phyloP scores from a whole-genome alignment of 2,888 invertebrate genomes.

The Rambutsinella grinnellia region DNA sequence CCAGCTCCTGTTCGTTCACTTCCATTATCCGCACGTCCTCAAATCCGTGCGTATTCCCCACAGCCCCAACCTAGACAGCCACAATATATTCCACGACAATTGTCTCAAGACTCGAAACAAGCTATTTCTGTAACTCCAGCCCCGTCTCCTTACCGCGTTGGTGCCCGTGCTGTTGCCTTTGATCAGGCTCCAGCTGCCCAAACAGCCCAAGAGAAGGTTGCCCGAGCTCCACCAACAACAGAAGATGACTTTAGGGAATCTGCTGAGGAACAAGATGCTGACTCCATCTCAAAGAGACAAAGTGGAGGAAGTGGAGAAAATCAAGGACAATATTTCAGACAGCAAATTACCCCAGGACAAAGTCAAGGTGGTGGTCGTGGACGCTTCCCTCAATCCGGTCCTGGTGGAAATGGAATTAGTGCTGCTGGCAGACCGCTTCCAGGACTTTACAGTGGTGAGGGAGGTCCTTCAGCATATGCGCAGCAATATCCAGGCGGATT shows the following conservation, averaged over 20 bases:
- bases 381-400: slow-evolving; percentile 18
- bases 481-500: slow-evolving; percentile 32
- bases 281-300: slow-evolving; percentile 20
- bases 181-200: slow-evolving; percentile 56
- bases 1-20: slow-evolving; percentile 38
- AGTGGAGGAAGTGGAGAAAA: slow-evolving; percentile 26
- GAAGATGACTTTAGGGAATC: slow-evolving; percentile 44
- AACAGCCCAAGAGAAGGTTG: slow-evolving; percentile 37
- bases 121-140: slow-evolving; percentile 20
- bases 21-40: slow-evolving; percentile 44
- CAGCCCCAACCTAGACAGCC: slow-evolving; percentile 1
- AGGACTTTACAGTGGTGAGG: slow-evolving; percentile 13
- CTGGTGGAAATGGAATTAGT: slow-evolving; percentile 14
- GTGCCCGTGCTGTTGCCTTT: slow-evolving; percentile 37
- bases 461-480: slow-evolving; percentile 15
- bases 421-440: slow-evolving; percentile 32
- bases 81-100: slow-evolving; percentile 13
- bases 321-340: slow-evolving; percentile 38
- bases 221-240: slow-evolving; percentile 34
- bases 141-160: slow-evolving; percentile 41
- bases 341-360: slow-evolving; percentile 9
- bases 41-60: slow-evolving; percentile 62
- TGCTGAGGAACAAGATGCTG: slow-evolving; percentile 39
- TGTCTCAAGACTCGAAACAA: slow-evolving; percentile 16
- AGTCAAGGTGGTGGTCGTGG: slow-evolving; percentile 8